A percentile compares a stretch with the other conserved stretches of the same genome.
Conservation (phyloP, 2,113 vertebrate genomes). For the Gulo gulo region DNA sequence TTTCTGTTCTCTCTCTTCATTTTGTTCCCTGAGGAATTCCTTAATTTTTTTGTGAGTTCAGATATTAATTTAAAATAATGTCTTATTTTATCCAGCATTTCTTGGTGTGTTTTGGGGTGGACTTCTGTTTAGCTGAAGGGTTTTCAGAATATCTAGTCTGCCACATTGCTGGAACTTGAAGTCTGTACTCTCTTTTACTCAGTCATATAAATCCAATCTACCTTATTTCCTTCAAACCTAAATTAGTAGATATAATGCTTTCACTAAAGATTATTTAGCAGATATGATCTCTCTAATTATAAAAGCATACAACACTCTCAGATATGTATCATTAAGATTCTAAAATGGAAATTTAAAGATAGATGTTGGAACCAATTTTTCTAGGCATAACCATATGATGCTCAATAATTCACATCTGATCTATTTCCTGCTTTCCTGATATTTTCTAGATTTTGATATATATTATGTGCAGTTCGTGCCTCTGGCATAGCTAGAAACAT, state of each 20-base stretch:
- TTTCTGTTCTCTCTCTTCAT: constrained; percentile 4
- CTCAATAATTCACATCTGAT: constrained; percentile 22
- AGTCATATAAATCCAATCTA: not conserved
- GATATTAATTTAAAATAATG: not conserved
- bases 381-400: not conserved
- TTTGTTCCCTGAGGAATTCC: not conserved
- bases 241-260: not conserved
- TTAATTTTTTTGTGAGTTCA: not conserved
- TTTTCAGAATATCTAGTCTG: not conserved
- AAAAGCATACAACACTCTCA: not conserved
- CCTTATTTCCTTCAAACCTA: not conserved
- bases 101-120: not conserved
- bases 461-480: not conserved
- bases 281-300: not conserved
- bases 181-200: not conserved
- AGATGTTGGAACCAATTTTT: constrained; percentile 28
- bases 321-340: not conserved
- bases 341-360: constrained; percentile 5
- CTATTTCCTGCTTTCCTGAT: constrained; percentile 37
- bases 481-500: constrained; percentile 24
- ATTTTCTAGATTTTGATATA: constrained; percentile 29
- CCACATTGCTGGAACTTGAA: not conserved
- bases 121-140: not conserved
- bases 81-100: not conserved
- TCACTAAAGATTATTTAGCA: not conserved